Evolutionary conservation across 2,113 vertebrate genomes (phyloP), one percentile per base, ranked within the genome.

Genomic region (Acanthochromis polyacanthus): DNA sequence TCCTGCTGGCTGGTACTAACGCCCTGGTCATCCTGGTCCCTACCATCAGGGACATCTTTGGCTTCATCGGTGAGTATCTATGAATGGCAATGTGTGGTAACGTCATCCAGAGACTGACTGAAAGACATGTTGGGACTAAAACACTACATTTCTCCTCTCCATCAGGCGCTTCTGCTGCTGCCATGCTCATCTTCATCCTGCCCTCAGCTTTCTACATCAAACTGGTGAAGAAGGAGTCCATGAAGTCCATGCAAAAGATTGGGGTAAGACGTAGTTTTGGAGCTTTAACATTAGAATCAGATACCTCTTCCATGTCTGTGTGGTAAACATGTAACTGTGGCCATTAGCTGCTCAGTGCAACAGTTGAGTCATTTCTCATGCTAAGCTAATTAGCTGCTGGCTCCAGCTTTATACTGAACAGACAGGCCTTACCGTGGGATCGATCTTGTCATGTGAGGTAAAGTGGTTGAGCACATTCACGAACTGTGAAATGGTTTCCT

Each of bases 181-280:
- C 97, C 10, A 99, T 99, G 97, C 92, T 99, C 88, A 97, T 99
- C 84, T 99, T 99, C 88, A 99, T 99, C 89, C 95, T 99, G 64
- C 98, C 98, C 5, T 99, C 98, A 52, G 96, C 97, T 56, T 99
- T 99, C 92, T 99, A 99, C 89, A 95, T 99, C 87, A 98, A 96
- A 82, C 93, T 99, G 70, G 98, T 99, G 76, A 97, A 98, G 94
- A 99, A 99, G 71, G 97, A 99, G 75, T 74, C 97, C 12, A 95
- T 97, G 95, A 97, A 95, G 59, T 99, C 98, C 0, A 60, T 97
- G 74, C 97, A 99, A 10, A 99, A 99, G 93, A 98, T 99, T 3
- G 96, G 97, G 96, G 98, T 99, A 93, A 89, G 96, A 88, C 3
- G 12, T 10, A 14, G 20, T n/a, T 55, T 25, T 10, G 5, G 48